phyloP scores from a whole-genome alignment of 2,113 vertebrate species.

The Amblyornis subalaris region DNA sequence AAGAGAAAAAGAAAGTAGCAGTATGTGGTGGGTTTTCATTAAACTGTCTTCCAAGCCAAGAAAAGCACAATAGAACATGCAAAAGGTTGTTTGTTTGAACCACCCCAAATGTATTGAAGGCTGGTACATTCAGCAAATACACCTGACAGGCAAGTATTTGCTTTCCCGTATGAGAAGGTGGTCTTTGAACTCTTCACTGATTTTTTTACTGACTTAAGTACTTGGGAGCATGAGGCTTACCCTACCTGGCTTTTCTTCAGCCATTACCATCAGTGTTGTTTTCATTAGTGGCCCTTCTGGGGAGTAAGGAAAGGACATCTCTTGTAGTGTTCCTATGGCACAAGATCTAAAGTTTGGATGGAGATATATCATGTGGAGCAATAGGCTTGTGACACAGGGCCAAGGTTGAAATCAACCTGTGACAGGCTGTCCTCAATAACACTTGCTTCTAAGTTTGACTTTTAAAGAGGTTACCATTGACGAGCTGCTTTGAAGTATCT shows the following conservation, averaged over 20 bases:
- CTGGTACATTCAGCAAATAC: neutral
- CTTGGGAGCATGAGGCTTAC: neutral
- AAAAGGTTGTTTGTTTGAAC: neutral
- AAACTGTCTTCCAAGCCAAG: neutral
- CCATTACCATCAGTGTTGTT: neutral
- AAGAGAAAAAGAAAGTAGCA: neutral
- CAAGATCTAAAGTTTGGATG: neutral
- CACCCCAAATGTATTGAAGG: neutral
- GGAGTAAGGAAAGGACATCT: neutral
- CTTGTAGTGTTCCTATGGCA: neutral
- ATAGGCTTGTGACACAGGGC: neutral
- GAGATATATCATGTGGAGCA: neutral
- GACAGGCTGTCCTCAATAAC: neutral
- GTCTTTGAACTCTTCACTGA: neutral
- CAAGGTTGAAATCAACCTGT: neutral
- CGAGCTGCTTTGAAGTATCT: neutral
- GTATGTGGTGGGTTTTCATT: neutral
- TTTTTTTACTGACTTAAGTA: neutral
- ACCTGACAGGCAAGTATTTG: neutral
- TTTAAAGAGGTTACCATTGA: neutral
- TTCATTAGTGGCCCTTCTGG: neutral
- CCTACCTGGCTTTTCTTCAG: neutral
- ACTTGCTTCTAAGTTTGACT: neutral
- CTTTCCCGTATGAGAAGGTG: neutral
- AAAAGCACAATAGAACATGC: neutral